Evolutionary conservation across 2,888 invertebrate species (phyloP).

Genomic region (Drosophila recens): DNA sequence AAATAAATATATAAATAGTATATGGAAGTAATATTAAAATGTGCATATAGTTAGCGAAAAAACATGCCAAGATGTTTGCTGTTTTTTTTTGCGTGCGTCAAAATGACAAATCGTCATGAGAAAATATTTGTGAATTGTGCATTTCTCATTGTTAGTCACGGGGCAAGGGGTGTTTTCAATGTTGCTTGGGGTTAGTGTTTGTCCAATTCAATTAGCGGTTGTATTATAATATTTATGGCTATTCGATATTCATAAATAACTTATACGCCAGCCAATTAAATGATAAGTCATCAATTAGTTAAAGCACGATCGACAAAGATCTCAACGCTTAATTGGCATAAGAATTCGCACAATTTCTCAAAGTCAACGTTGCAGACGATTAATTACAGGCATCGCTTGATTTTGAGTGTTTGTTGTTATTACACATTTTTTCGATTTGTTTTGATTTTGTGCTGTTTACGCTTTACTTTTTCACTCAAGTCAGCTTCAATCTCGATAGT

Average conservation of each 20-base stretch:
- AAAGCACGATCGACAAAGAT: background rate
- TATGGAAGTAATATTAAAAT: conserved; percentile 25
- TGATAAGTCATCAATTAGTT: conserved; percentile 35
- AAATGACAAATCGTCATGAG: conserved; percentile 30
- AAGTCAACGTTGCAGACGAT: conserved; percentile 62
- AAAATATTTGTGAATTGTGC: conserved; percentile 11
- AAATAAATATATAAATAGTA: conserved; percentile 28
- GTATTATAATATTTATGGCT: conserved; percentile 39
- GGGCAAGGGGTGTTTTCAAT: conserved; percentile 19
- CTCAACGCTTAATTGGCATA: conserved; percentile 17
- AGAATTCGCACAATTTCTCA: conserved; percentile 58
- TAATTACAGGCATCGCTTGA: conserved; percentile 49
- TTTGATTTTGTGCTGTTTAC: conserved; percentile 41
- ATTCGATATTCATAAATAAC: conserved; percentile 39
- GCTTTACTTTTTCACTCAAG: conserved; percentile 39
- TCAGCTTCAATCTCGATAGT: conserved; percentile 36
- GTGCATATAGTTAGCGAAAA: conserved; percentile 22
- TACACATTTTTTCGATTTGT: conserved; percentile 18
- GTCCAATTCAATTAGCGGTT: conserved; percentile 40
- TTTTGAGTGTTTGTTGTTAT: conserved; percentile 11
- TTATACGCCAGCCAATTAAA: conserved; percentile 53
- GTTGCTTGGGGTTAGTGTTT: conserved; percentile 10
- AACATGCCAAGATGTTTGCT: conserved; percentile 36
- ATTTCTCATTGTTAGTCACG: conserved; percentile 35
- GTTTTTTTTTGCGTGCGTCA: conserved; percentile 37